phyloP scores from a whole-genome alignment of 2,888 invertebrate species.

The Volucella inflata region DNA sequence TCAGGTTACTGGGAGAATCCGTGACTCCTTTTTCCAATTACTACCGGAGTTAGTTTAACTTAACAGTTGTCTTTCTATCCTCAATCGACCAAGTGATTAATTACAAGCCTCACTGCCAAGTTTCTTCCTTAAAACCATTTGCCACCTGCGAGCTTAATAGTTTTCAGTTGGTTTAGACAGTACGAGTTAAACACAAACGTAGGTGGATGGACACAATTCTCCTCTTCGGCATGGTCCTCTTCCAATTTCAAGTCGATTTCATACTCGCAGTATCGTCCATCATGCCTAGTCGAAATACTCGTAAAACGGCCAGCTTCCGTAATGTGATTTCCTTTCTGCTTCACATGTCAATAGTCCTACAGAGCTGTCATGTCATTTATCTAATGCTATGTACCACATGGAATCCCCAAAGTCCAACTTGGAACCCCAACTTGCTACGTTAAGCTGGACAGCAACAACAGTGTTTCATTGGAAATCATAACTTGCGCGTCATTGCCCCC shows the following conservation, averaged over 20 bases:
- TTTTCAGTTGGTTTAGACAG: background rate
- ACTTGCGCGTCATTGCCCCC: slow-evolving; percentile 26
- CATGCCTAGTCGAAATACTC: slow-evolving; percentile 21
- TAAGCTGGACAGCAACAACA: slow-evolving; percentile 9
- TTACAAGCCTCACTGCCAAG: slow-evolving; percentile 41
- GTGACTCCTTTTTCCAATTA: slow-evolving; percentile 10
- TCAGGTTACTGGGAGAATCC: too few relatives aligned
- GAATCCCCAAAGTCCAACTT: slow-evolving; percentile 24
- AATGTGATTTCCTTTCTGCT: slow-evolving; percentile 66
- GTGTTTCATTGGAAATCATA: slow-evolving; percentile 66
- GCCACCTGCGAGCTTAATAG: slow-evolving; percentile 27
- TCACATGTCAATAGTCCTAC: slow-evolving; percentile 51
- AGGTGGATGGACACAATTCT: slow-evolving; percentile 37
- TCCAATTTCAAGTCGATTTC: slow-evolving; percentile 65
- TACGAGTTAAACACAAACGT: slow-evolving; percentile 36
- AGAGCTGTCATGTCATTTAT: slow-evolving; percentile 10
- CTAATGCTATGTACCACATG: slow-evolving; percentile 52
- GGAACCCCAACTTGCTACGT: slow-evolving; percentile 11
- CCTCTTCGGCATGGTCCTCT: slow-evolving; percentile 14
- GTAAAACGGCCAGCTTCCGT: slow-evolving; percentile 61
- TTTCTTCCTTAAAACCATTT: background rate
- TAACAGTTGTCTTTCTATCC: slow-evolving; percentile 29
- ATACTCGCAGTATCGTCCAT: slow-evolving; percentile 48
- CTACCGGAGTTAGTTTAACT: background rate
- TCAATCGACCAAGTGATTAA: slow-evolving; percentile 47